A percentile compares a stretch with the other conserved stretches of the same genome.
These are phyloP conservation scores for Smithornis capensis DNA, from an alignment of 2,113 vertebrate species.

Conservation along the genomic window DNA sequence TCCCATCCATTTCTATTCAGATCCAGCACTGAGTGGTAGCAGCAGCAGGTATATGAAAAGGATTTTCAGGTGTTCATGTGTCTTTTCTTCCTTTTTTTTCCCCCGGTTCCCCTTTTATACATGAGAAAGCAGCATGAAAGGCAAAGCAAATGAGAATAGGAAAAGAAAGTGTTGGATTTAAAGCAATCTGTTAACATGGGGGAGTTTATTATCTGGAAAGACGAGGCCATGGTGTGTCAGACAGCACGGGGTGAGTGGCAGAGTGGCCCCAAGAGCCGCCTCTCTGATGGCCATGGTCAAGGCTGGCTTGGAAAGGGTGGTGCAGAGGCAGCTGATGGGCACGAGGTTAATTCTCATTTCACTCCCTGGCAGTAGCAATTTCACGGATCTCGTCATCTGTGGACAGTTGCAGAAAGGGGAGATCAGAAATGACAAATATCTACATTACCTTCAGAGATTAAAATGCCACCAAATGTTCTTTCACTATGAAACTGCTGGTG, in stretches of 20 bases:
- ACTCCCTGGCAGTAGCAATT: conserved; percentile 69
- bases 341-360: conserved; percentile 63
- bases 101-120: not conserved
- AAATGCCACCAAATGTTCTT: conserved; percentile 63
- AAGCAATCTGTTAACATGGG: not conserved
- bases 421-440: conserved; percentile 70
- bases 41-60: conserved; percentile 31
- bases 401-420: conserved; percentile 55
- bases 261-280: not conserved
- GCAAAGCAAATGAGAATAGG: conserved; percentile 58
- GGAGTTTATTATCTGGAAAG: not conserved
- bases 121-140: conserved; percentile 60
- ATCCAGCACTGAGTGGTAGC: conserved; percentile 3
- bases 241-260: not conserved
- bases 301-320: conserved; percentile 35
- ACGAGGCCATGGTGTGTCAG: not conserved
- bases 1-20: conserved; percentile 36
- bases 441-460: conserved; percentile 62
- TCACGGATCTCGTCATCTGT: conserved; percentile 65
- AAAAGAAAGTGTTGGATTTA: conserved; percentile 6
- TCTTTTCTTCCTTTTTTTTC: conserved; percentile 10
- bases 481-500: not conserved
- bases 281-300: not conserved
- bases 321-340: conserved; percentile 14
- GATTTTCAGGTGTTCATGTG: conserved; percentile 38